Percentiles rank a stretch among this genome's conserved stretches.
phyloP scores from a whole-genome alignment of 1,140 invertebrate species.

The Lasioglossum baleicum region DNA sequence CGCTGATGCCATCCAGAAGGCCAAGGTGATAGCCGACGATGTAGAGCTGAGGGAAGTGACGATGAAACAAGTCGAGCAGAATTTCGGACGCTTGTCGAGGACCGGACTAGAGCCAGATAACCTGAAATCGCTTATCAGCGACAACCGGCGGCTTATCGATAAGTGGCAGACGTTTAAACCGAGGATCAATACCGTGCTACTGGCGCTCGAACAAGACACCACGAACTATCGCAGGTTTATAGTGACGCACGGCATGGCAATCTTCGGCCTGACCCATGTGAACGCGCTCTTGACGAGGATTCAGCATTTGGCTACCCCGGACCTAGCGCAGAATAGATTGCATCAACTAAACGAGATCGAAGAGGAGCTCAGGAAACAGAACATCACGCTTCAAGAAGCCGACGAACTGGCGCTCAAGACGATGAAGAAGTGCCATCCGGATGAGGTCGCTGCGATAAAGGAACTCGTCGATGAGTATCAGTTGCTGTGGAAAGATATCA shows the following conservation, averaged over 20 bases:
- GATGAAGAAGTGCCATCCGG: slow-evolving; percentile 80
- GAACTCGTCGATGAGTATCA: slow-evolving; percentile 86
- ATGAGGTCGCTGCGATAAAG: slow-evolving; percentile 82
- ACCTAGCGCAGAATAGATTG: slow-evolving; percentile 73
- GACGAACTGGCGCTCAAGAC: slow-evolving; percentile 82
- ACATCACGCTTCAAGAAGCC: slow-evolving; percentile 79
- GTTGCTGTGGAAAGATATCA: slow-evolving; percentile 83
- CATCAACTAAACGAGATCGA: slow-evolving; percentile 81
- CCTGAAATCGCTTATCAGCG: slow-evolving; percentile 79
- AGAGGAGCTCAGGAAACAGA: slow-evolving; percentile 81
- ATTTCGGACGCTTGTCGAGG: slow-evolving; percentile 82
- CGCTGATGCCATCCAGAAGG: slow-evolving; percentile 75
- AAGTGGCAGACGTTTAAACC: slow-evolving; percentile 82
- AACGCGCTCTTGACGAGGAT: slow-evolving; percentile 86
- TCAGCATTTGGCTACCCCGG: slow-evolving; percentile 81
- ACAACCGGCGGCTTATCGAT: slow-evolving; percentile 80
- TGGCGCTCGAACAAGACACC: slow-evolving; percentile 79
- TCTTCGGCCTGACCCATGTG: slow-evolving; percentile 85
- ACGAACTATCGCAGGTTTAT: slow-evolving; percentile 85
- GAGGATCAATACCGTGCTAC: slow-evolving; percentile 77
- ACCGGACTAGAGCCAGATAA: slow-evolving; percentile 83
- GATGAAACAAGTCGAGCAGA: slow-evolving; percentile 82
- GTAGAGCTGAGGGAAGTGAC: slow-evolving; percentile 81
- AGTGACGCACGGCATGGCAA: slow-evolving; percentile 84
- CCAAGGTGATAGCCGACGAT: slow-evolving; percentile 82